Evolutionary conservation across 2,113 vertebrate genomes (phyloP), one percentile per base, ranked within the genome.

Genomic region (Microcebus jonahi): DNA sequence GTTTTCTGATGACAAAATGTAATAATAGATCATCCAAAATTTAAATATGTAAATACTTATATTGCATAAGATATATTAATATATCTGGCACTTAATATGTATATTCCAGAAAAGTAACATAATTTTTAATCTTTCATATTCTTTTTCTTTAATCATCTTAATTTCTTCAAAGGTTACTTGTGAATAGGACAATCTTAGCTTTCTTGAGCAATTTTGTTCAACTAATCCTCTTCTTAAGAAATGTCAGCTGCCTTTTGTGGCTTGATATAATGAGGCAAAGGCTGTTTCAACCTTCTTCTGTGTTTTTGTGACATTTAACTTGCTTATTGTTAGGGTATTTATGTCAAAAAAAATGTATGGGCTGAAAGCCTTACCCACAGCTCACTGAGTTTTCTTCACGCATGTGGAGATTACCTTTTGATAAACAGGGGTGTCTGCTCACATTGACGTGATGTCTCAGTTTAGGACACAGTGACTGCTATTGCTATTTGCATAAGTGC

Each of bases 211-310:
- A 87, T 89, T 96, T 94, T 92, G 36, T 95, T 97, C 83, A 96
- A 87, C 95, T 94, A 96, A 93, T 94, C 90, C 84, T 92, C 25
- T 77, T 73, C 82, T 92, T 90, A 94, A 91, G 82, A 95, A 96
- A 96, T 94, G 88, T 96, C 71, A 79, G 50, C 55, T 87, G 85
- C n/a, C 36, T 94, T 94, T 48, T 93, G 70, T 95, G 67, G 23
- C 79, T 96, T 96, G 57, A 55, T 94, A 96, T 77, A 88, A 85
- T 97, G 70, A 93, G 9, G 14, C 21, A 90, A 89, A 59, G 63
- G 21, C 36, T 80, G 31, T 71, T 88, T 79, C 25, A 53, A 87
- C 61, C 80, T 94, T 76, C 81, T 5, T 77, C 23, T 97, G 20
- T 95, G 89, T 93, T 55, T 68, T 95, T 91, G 90, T 53, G 68